Evolutionary conservation across 2,113 vertebrate species (phyloP), one percentile per base, ranked within the genome.

Genomic region (Heliornis fulica): DNA sequence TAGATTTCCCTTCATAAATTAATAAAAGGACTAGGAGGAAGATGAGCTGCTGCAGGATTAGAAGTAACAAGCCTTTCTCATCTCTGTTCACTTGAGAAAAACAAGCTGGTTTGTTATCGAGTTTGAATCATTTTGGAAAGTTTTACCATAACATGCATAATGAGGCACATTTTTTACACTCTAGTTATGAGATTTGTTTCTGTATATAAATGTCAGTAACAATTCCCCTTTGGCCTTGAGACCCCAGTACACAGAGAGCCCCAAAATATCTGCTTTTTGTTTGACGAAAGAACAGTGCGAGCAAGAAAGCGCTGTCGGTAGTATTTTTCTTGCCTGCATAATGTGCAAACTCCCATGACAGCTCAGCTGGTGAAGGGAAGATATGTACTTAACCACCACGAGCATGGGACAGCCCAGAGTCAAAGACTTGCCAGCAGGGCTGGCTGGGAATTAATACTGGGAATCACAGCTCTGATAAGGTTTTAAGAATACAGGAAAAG

Each of bases 331-430:
- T 82, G 40, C n/a, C 53, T 50, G 54, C 22, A 57, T 32, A 34
- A 79, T 3, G 9, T 63, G 41, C 41, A 64, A 50, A 34, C 2
- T 77, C 59, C 31, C 54, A 46, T 2, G 4, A 43, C 11, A 74
- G 59, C 41, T 16, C 5, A 10, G 38, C 45, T 22, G 28, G 26
- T 56, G 41, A 90, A 64, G 40, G 31, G 56, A 76, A 90, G 18
- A 4, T 50, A 26, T 36, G 19, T 45, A 8, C 25, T 65, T 29
- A 53, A 3, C 31, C 70, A 76, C 17, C 50, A 25, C 0, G 0
- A 72, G 36, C 26, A 90, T 2, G 74, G 40, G 41, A 26, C 31
- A 86, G 31, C 11, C 25, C 61, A 83, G 28, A 92, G 41, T 6
- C 2, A 2, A 82, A 87, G 36, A 19, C 40, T 45, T 83, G 23